A percentile compares a stretch with the other conserved stretches of the same genome.
Evolutionary conservation across 2,888 invertebrate genomes (phyloP).

Genomic region (Drosophila bunnanda): DNA sequence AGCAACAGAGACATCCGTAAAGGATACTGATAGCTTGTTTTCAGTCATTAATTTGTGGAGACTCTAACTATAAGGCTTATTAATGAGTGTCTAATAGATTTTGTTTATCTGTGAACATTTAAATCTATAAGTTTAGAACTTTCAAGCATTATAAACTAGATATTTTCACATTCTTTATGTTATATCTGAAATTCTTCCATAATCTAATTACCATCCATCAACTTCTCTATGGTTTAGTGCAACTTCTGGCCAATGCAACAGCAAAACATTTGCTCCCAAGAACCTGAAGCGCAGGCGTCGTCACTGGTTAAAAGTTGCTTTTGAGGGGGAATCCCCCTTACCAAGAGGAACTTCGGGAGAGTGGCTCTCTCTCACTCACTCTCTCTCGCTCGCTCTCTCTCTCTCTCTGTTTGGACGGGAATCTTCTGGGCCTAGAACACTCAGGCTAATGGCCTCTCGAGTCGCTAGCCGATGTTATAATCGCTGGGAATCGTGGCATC

Average conservation of each 20-base stretch:
- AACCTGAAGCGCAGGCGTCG: slow-evolving; percentile 60
- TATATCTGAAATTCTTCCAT: not conserved
- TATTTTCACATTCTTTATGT: no score
- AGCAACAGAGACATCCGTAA: not conserved
- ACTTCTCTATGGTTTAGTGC: slow-evolving; percentile 6
- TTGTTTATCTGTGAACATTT: not conserved
- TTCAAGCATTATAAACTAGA: no score
- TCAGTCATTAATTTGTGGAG: not conserved
- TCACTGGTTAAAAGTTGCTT: slow-evolving; percentile 25
- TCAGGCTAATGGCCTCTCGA: slow-evolving; percentile 70
- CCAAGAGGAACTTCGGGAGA: no score
- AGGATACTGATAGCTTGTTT: not conserved
- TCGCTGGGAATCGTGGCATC: slow-evolving; percentile 52
- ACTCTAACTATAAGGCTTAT: no score
- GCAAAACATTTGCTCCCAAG: not conserved
- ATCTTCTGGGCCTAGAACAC: slow-evolving; percentile 33
- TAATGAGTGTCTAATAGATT: not conserved
- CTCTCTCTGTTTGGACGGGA: slow-evolving; percentile 15
- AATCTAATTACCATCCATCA: not conserved
- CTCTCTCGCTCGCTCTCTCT: no score
- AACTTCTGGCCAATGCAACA: slow-evolving; percentile 39
- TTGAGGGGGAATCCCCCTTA: not conserved
- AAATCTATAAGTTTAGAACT: not conserved
- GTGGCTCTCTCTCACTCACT: no score
- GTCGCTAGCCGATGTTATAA: slow-evolving; percentile 61